Evolutionary conservation across 2,888 invertebrate genomes (phyloP), one percentile per base, ranked within the genome.

Genomic region (Heliconius erato): DNA sequence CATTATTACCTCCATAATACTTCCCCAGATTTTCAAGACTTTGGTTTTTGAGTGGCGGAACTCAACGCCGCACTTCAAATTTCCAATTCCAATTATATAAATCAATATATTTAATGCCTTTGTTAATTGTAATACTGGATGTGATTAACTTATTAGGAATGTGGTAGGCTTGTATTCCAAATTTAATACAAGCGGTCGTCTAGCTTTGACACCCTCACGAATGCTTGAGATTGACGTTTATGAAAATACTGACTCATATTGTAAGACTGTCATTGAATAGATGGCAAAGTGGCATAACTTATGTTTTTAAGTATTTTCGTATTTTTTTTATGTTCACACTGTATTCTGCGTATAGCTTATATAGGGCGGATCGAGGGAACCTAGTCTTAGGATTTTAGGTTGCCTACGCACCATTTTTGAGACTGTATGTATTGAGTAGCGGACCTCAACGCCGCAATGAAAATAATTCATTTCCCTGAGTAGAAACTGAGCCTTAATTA

Each of bases 131-230:
- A 63, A 40, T 81, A 2, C 5, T 12, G 71, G 32, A 69, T 32
- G 79, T 83, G 83, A 83, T 81, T 83, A 83, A 83, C 71, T 78
- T 19, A 79, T 35, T 67, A 69, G 83, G 81, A 79, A 83, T 83
- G 81, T 63, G 49, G 49, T n/a, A 76, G 72, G 83, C 74, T 59
- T 74, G 59, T 69, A 40, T 44, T 28, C 77, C 16, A 28, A 72
- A 69, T 68, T 49, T 40, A 79, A 74, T 67, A 16, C 23, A 69
- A 74, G 78, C n/a, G 35, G 59, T 59, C 67, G 59, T 59, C 67
- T 35, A 63, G 59, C 49, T 83, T 80, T 83, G 83, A 83, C 83
- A 80, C 80, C 77, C 40, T 80, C 78, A 71, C 80, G 54, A 74
- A 16, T 77, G 69, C 28, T 59, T 76, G 26, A 77, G 77, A 78